Percentiles rank a stretch among this genome's conserved stretches.
phyloP scores from a whole-genome alignment of 1,140 invertebrate species.

The Andricus grossulariae region DNA sequence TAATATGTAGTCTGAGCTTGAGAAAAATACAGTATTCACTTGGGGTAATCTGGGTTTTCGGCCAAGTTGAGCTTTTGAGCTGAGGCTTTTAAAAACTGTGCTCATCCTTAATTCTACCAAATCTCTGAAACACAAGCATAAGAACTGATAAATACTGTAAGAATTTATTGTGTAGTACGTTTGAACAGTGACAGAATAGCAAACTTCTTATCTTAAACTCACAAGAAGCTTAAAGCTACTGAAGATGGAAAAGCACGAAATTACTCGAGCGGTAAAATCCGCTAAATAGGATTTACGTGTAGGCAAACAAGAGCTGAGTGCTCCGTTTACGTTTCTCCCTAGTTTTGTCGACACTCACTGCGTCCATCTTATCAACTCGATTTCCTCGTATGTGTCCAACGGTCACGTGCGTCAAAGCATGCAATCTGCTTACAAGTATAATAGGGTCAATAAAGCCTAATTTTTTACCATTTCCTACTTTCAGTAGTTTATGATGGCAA shows the following conservation, averaged over 20 bases:
- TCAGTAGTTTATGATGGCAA: neutral
- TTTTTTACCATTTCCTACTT: slow-evolving; percentile 40
- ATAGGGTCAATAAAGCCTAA: slow-evolving; percentile 65
- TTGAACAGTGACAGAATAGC: neutral
- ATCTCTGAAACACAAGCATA: too few species aligned
- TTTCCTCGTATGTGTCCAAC: slow-evolving; percentile 52
- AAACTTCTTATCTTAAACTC: slow-evolving; percentile 2
- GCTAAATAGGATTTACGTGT: slow-evolving; percentile 76
- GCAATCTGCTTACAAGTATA: slow-evolving; percentile 65
- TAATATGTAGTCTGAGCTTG: too few species aligned
- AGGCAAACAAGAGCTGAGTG: slow-evolving; percentile 73
- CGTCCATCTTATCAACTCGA: slow-evolving; percentile 60
- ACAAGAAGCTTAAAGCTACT: neutral
- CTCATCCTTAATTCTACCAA: too few species aligned
- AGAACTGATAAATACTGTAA: too few species aligned
- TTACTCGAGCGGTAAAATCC: slow-evolving; percentile 73
- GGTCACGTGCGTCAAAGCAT: slow-evolving; percentile 59
- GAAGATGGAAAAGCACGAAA: slow-evolving; percentile 62
- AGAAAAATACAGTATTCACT: too few species aligned
- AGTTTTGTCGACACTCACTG: slow-evolving; percentile 40
- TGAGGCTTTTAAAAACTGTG: too few species aligned
- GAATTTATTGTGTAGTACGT: neutral
- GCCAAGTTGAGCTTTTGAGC: too few species aligned
- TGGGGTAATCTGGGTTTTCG: too few species aligned
- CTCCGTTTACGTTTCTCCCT: slow-evolving; percentile 62